Evolutionary conservation across 2,113 vertebrate genomes (phyloP), one percentile per base, ranked within the genome.

Genomic region (Propithecus coquereli): DNA sequence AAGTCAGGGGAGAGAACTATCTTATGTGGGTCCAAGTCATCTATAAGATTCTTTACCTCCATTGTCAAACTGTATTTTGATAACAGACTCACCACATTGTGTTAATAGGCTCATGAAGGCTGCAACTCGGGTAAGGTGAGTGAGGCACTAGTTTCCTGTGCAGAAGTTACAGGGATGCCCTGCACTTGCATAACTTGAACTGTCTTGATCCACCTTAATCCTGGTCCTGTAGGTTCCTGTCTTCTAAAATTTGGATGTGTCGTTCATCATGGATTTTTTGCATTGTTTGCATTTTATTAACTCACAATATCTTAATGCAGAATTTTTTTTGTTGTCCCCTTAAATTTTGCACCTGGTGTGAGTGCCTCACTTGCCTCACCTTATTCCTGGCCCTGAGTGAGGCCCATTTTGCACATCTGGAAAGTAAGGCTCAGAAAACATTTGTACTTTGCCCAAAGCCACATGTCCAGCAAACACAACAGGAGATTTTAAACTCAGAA

Each of bases 401-500:
- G 12, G 23, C 5, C n/a, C 47, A 57, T 57, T 47, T 32, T 91
- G n/a, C 85, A 91, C 85, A 83, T 52, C 22, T 59, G 77, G 25
- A 89, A 89, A 87, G 54, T 2, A 68, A 92, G 71, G 30, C 40
- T 83, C 54, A 57, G 27, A 40, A n/a, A 83, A 27, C 32, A 40
- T 68, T 45, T 91, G 45, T 32, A 34, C 80, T 93, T 73, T 83
- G 50, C 45, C 66, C 61, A 89, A 74, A 47, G 54, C 45, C 40
- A 37, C 34, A 57, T 13, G 16, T 74, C 83, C 27, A 61, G 65
- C 87, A 47, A 52, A 84, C 14, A 20, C 13, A 70, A 68, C 50
- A 94, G 27, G 59, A 94, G 27, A 86, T 70, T 93, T 94, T 47
- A 97, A 68, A 94, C 40, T 86, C n/a, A 90, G 74, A 79, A 73